Evolutionary conservation across 2,113 vertebrate species (phyloP), one percentile per base, ranked within the genome.

Genomic region (Oostethus manadensis): DNA sequence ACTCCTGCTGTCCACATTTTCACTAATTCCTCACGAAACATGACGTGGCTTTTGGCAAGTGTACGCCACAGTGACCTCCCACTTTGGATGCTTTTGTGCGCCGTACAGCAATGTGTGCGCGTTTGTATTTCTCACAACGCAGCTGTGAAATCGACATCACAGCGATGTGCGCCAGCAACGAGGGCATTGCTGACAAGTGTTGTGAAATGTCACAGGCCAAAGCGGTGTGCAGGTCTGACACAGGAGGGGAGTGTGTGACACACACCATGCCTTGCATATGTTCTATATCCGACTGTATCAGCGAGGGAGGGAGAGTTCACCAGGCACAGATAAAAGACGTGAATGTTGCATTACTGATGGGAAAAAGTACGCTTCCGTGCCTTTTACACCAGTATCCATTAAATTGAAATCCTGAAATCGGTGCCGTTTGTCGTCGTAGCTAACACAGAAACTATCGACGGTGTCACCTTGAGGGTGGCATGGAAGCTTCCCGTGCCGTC

Each of bases 131-230:
- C 55, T 56, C 1, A 16, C 20, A 56, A 38, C 66, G 38, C 20
- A 42, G 16, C 16, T 7, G 40, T 64, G 63, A 62, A 73, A 48
- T 53, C 60, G 55, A 60, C 58, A 62, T 69, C 50, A 42, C 55
- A 49, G 60, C 10, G 58, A 60, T 51, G 6, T 18, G 26, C 44
- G 57, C 56, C 58, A 74, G 64, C 56, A 46, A 43, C 44, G 63
- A 71, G 65, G 59, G 64, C 62, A 35, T 51, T 61, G 45, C 60
- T 55, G 58, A 48, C 53, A 44, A 66, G 56, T 60, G 62, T 59
- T 14, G 44, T 63, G 49, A 86, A 87, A 87, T 84, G 77, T 81
- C 81, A 85, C 40, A 14, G 35, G 64, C 58, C 29, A 0, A 35
- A 26, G 56, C 69, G 76, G 66, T 73, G 81, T 87, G 74, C 62